Conservation (phyloP, 2,113 vertebrate species). For the Dicaeum eximium region DNA sequence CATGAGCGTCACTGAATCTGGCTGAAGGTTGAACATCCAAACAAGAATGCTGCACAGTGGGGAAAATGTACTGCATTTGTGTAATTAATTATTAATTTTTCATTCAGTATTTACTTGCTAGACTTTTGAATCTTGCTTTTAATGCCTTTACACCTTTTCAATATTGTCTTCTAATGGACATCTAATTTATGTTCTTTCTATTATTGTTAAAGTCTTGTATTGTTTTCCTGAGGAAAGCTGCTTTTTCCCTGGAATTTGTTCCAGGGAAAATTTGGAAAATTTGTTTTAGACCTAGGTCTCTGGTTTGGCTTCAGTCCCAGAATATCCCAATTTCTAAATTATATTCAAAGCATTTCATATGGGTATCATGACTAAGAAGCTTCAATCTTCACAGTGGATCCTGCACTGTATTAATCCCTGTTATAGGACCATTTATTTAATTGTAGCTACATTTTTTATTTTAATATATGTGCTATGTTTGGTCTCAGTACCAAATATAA, state of each 20-base stretch:
- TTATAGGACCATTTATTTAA: not conserved
- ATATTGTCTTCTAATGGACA: not conserved
- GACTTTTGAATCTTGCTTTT: not conserved
- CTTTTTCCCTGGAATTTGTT: not conserved
- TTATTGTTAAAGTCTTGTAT: not conserved
- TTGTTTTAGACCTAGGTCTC: constrained; percentile 25
- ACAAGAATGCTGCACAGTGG: not conserved
- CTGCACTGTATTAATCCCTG: not conserved
- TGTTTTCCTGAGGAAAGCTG: constrained; percentile 8
- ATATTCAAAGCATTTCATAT: constrained; percentile 24
- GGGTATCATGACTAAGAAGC: constrained; percentile 17
- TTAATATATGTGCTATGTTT: not conserved
- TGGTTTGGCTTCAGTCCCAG: constrained; percentile 42
- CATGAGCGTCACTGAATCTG: not conserved
- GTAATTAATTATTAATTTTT: not conserved
- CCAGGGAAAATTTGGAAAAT: too few species aligned
- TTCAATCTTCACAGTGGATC: not conserved
- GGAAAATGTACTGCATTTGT: not conserved
- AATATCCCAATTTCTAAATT: constrained; percentile 30
- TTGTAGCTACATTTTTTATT: not conserved
- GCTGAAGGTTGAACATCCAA: not conserved
- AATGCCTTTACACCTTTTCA: not conserved
- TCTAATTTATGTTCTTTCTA: not conserved
- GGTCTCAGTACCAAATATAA: not conserved
- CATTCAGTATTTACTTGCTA: not conserved